Evolutionary conservation across 2,797 vertebrate genomes (phyloP).

Genomic region (Crenuchus spilurus): DNA sequence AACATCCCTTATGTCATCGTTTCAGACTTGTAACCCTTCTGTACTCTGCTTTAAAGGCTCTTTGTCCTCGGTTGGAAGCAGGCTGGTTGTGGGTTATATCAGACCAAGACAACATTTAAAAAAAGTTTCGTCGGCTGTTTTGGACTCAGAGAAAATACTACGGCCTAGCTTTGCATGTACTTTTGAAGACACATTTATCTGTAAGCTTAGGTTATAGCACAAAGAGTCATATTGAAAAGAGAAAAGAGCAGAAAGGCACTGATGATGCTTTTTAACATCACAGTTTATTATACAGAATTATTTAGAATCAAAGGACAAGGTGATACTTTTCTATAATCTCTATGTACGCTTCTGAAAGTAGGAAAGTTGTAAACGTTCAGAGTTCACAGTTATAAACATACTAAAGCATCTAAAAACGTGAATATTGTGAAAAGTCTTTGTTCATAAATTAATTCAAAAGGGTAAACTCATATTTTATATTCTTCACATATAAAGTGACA

Average conservation of each 20-base stretch:
- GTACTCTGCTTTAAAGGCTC: background rate
- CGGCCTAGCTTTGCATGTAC: constrained; percentile 8
- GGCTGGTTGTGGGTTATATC: background rate
- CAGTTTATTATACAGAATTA: background rate
- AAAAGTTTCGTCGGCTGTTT: constrained; percentile 20
- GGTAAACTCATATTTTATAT: no score
- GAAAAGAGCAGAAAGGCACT: background rate
- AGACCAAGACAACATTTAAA: constrained; percentile 7
- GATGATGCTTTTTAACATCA: background rate
- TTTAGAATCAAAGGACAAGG: no score
- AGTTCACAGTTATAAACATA: no score
- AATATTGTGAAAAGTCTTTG: no score
- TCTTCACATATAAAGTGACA: no score
- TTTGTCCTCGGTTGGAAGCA: background rate
- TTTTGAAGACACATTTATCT: no score
- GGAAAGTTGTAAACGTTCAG: no score
- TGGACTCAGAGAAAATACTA: constrained; percentile 13
- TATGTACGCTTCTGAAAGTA: no score
- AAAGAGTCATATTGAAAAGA: background rate
- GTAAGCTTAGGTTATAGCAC: no score
- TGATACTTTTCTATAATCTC: no score
- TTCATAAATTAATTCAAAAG: no score
- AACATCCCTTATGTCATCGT: constrained; percentile 15
- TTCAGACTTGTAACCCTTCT: background rate
- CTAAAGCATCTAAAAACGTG: no score